Evolutionary conservation across 2,888 invertebrate species (phyloP), one percentile per base, ranked within the genome.

Genomic region (Palloptera scutellata): DNA sequence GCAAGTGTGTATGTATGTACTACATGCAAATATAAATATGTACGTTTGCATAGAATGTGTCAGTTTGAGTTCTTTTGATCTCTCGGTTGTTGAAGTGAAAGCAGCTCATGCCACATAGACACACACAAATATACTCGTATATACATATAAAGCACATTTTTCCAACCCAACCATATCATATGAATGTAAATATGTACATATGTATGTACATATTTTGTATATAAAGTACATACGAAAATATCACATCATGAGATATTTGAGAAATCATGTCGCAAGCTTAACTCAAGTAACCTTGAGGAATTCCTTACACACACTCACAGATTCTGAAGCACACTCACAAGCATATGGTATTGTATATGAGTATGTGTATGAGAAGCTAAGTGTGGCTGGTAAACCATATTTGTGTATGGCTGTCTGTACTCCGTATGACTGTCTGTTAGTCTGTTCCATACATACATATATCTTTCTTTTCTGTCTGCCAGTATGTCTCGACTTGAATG

Each of bases 221-320:
- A 19, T 12, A 20, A 1, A 10, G 30, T 12, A 41, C 4, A 5
- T n/a, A 42, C n/a, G 52, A 15, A 59, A 59, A 59, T 42, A 52
- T 42, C n/a, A 15, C 15, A 19, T 53, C 59, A 30, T 64, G 13
- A 17, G 41, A 57, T 54, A 53, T 53, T 62, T 64, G 17, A 20
- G 54, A 66, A 12, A 61, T 75, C 75, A 73, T 76, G 76, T 74
- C 75, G 75, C 77, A 72, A 70, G 73, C 74, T 64, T 19, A 54
- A 60, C 11, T 43, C 19, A 42, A 72, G 69, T 75, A 81, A 82
- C 81, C 81, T 81, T 81, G 81, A 81, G 82, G 82, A 81, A 82
- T 79, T 77, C 81, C 81, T 70, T 71, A 1, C 30, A 58, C 20
- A 51, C 20, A 63, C 55, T 48, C n/a, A 20, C 15, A 30, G 15